These are phyloP conservation scores for Liposcelis brunnea DNA, from an alignment of 2,888 invertebrate genomes.

Conservation along the genomic window DNA sequence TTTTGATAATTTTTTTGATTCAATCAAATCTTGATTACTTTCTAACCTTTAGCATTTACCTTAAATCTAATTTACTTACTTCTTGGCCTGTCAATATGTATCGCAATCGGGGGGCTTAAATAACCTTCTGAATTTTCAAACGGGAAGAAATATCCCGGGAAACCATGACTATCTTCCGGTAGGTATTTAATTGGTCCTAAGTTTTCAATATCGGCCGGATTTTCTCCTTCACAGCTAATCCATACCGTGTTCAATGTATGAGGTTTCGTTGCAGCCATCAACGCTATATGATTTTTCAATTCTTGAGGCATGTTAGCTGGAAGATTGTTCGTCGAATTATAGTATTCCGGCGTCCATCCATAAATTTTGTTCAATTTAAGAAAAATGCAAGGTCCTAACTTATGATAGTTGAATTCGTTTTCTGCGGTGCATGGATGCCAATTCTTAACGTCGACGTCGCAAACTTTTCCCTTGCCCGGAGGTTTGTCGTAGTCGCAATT, in stretches of 20 bases:
- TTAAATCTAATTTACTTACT: constrained; percentile 42
- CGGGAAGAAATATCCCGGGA: constrained; percentile 81
- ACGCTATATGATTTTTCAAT: constrained; percentile 45
- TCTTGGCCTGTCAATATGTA: constrained; percentile 63
- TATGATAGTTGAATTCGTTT: constrained; percentile 76
- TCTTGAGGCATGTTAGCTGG: constrained; percentile 58
- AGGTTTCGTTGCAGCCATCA: neutral
- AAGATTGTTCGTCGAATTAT: constrained; percentile 50
- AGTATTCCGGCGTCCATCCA: constrained; percentile 68
- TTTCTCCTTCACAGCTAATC: constrained; percentile 88
- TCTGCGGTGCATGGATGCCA: constrained; percentile 69
- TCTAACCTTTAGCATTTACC: no score
- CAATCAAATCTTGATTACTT: no score
- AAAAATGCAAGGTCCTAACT: constrained; percentile 84
- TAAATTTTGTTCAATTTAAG: constrained; percentile 93
- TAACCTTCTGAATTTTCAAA: constrained; percentile 76
- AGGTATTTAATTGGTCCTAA: constrained; percentile 68
- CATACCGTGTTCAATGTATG: constrained; percentile 51
- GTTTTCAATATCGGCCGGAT: constrained; percentile 80
- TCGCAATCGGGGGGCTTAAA: constrained; percentile 73
- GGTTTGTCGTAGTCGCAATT: constrained; percentile 57
- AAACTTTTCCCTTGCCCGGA: constrained; percentile 58
- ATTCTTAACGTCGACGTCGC: constrained; percentile 69
- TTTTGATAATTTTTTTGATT: no score
- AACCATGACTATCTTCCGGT: constrained; percentile 65